A percentile compares a stretch with the other conserved stretches of the same genome.
phyloP scores from a whole-genome alignment of 1,140 invertebrate species.

The Tribolium castaneum region DNA sequence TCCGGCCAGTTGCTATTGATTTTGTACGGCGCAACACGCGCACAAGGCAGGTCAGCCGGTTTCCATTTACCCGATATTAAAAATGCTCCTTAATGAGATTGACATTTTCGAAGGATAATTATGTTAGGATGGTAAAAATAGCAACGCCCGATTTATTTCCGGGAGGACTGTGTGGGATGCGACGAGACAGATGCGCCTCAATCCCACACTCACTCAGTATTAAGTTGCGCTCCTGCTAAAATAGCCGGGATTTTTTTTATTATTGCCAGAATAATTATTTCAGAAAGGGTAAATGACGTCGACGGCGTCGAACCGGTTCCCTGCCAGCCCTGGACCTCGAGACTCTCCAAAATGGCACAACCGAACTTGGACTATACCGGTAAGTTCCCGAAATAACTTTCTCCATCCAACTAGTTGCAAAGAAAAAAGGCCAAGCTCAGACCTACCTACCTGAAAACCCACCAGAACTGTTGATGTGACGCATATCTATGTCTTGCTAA shows the following conservation, averaged over 20 bases:
- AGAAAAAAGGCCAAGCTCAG: too few species aligned
- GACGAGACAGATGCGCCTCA: not conserved
- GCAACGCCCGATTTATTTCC: not conserved
- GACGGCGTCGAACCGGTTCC: conserved; percentile 77
- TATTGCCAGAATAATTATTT: conserved; percentile 47
- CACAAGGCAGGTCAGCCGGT: conserved; percentile 32
- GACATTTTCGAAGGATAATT: conserved; percentile 37
- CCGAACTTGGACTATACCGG: conserved; percentile 92
- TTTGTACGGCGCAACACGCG: conserved; percentile 32
- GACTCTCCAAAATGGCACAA: conserved; percentile 91
- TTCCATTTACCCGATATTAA: conserved; percentile 21
- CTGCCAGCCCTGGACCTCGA: conserved; percentile 87
- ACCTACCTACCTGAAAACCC: too few species aligned
- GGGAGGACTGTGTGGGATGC: not conserved
- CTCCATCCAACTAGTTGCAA: too few species aligned
- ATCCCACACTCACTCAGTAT: not conserved
- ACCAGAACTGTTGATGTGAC: too few species aligned
- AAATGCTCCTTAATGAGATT: conserved; percentile 39
- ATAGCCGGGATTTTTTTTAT: not conserved
- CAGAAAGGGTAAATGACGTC: conserved; percentile 77
- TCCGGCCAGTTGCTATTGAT: conserved; percentile 41
- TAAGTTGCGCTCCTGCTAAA: conserved; percentile 2
- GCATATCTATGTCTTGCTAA: too few species aligned
- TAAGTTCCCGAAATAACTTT: conserved; percentile 64
- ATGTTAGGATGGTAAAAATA: conserved; percentile 7